Percentiles rank a stretch among this genome's conserved stretches.
phyloP scores from a whole-genome alignment of 2,888 invertebrate genomes.

The Limnephilus lunatus region DNA sequence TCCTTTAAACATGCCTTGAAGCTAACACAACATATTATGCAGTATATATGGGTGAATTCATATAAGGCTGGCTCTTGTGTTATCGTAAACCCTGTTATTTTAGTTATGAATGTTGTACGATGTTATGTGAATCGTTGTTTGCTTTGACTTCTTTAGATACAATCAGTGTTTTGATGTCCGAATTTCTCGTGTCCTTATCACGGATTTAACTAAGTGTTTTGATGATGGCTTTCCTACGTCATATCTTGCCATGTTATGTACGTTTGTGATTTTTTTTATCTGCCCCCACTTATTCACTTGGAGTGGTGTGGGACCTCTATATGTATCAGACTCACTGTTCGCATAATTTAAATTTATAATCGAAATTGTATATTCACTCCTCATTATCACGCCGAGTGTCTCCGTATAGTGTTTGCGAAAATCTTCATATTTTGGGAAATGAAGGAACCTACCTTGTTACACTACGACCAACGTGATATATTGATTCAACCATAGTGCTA shows the following conservation, averaged over 20 bases:
- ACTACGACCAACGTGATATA: constrained; percentile 48
- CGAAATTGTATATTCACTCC: constrained; percentile 50
- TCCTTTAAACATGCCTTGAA: neutral
- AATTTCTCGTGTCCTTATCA: constrained; percentile 50
- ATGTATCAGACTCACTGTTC: constrained; percentile 55
- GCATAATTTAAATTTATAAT: constrained; percentile 65
- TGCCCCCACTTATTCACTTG: constrained; percentile 57
- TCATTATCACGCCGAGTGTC: constrained; percentile 53
- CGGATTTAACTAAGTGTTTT: constrained; percentile 45
- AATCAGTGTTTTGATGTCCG: constrained; percentile 53
- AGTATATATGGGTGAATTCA: neutral
- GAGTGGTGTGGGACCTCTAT: constrained; percentile 29
- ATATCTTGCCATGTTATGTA: constrained; percentile 41
- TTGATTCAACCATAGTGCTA: constrained; percentile 51
- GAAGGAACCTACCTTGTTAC: constrained; percentile 47
- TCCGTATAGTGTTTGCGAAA: constrained; percentile 56
- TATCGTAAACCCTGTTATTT: constrained; percentile 13
- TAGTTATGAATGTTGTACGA: neutral
- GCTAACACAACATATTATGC: neutral
- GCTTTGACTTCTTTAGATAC: constrained; percentile 35
- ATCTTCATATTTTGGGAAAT: constrained; percentile 51
- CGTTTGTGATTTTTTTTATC: constrained; percentile 53
- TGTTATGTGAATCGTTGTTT: constrained; percentile 38
- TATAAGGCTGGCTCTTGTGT: neutral
- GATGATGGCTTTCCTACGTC: constrained; percentile 56